Evolutionary conservation across 1,140 invertebrate genomes (phyloP).

Genomic region (Drosophila pallidifrons): DNA sequence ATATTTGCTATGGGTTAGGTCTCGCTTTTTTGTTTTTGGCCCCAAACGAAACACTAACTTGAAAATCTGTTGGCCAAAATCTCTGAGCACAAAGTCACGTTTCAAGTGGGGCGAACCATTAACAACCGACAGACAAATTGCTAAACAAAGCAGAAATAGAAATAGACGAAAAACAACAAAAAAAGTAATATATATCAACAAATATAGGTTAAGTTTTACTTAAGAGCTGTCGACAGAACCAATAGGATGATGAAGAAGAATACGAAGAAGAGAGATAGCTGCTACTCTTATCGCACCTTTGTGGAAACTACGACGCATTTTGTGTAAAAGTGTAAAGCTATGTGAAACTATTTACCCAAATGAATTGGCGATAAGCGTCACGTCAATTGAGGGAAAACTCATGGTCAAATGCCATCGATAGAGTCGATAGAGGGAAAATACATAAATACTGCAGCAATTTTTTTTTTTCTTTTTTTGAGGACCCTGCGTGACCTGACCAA

Average conservation of each 20-base stretch:
- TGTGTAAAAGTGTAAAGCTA: conserved; percentile 1
- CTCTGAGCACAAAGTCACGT: conserved; percentile 56
- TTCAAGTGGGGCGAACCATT: conserved; percentile 42
- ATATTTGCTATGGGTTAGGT: conserved; percentile 49
- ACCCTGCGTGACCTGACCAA: conserved; percentile 70
- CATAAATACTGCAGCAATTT: conserved; percentile 18
- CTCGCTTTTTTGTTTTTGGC: conserved; percentile 38
- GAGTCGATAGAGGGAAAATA: conserved; percentile 6
- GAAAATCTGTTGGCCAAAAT: conserved; percentile 45
- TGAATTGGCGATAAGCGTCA: conserved; percentile 66
- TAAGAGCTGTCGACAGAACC: conserved; percentile 22
- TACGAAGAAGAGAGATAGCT: background rate
- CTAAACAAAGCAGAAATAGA: conserved; percentile 43
- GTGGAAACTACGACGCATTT: conserved; percentile 39
- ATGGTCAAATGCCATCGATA: conserved; percentile 42
- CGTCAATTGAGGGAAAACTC: conserved; percentile 19
- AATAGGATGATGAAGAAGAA: background rate
- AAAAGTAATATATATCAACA: conserved; percentile 6
- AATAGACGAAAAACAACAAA: conserved; percentile 24
- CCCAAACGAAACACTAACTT: conserved; percentile 11
- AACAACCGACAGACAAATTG: conserved; percentile 52
- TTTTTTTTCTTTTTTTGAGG: too few relatives aligned
- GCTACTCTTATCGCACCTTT: conserved; percentile 30
- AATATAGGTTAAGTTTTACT: conserved; percentile 35
- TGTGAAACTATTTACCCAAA: conserved; percentile 58